Evolutionary conservation across 2,888 invertebrate species (phyloP), one percentile per base, ranked within the genome.

Genomic region (Phorcus lineatus): DNA sequence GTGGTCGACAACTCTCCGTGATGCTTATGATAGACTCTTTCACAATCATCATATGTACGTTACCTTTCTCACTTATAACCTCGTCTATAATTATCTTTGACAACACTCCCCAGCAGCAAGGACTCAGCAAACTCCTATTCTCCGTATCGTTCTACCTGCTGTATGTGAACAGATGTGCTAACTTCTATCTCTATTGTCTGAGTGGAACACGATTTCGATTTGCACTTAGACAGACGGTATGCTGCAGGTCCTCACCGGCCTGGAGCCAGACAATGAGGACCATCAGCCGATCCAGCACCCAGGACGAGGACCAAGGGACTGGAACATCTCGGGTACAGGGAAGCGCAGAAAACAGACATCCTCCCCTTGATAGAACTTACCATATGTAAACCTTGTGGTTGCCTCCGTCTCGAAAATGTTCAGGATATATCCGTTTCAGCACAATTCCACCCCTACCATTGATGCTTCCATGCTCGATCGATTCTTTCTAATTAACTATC

Each of bases 181-280:
- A 88, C 78, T 88, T 90, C 66, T 89, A 87, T 67, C 84, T 90
- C 22, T 90, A 90, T 76, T 89, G 90, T 74, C 62, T 88, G 13
- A 90, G 88, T 57, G 90, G 90, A 0, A 82, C 86, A 9, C 78
- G 89, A 11, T 90, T 90, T 79, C 79, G 89, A 3, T 52, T 77
- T 13, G 87, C 87, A 0, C 80, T 90, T 28, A 83, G 80, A 24
- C 80, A 82, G 3, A 74, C 87, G 3, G 36, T 83, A 54, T 36
- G 36, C 17, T 22, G 31, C 9, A 66, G 52, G 22, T 1, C n/a
- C 28, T 9, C 55, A 6, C 16, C 67, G 11, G 16, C 28, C 11
- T 31, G 31, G 31, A 1, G 28, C 16, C 24, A 28, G 13, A 16
- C 28, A 11, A 62, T 28, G 24, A 28, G 62, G 11, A 62, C 62